These are phyloP conservation scores for Hippoglossus stenolepis DNA, from an alignment of 2,113 vertebrate species.

Conservation along the genomic window DNA sequence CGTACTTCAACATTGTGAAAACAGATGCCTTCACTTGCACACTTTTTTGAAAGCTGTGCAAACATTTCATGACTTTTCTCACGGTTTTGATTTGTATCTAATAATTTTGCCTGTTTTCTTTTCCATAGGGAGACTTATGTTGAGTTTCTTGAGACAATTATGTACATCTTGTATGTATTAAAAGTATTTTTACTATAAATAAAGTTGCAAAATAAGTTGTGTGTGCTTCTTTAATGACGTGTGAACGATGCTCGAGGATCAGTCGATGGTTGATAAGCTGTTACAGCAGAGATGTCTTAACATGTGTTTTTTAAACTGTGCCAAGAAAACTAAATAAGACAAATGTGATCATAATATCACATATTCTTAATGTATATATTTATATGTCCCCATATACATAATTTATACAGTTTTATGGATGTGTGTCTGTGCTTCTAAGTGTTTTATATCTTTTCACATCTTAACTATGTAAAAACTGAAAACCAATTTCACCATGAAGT, in stretches of 20 bases:
- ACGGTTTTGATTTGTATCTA: constrained; percentile 47
- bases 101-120: constrained; percentile 47
- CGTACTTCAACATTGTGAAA: constrained; percentile 34
- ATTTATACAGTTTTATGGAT: no score
- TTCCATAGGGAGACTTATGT: constrained; percentile 53
- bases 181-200: constrained; percentile 86
- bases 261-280: background rate
- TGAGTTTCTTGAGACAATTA: constrained; percentile 62
- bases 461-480: no score
- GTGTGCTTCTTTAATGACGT: constrained; percentile 15
- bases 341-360: no score
- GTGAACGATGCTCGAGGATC: background rate
- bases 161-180: constrained; percentile 84
- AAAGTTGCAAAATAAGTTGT: constrained; percentile 55
- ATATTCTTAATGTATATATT: no score
- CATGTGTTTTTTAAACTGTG: background rate
- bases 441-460: no score
- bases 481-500: no score
- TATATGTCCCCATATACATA: no score
- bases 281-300: background rate
- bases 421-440: no score
- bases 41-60: constrained; percentile 48
- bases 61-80: constrained; percentile 38
- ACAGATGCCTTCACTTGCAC: constrained; percentile 3
- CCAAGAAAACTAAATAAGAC: background rate